These are phyloP conservation scores for Macaca fascicularis DNA, from an alignment of 2,113 vertebrate species.

Conservation along the genomic window T2T-MFA8v1.1 NC_088379.1:14032001-14032500, in stretches of 20 bases:
- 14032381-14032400: background rate
- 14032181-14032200: background rate
- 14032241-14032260: background rate
- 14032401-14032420: background rate
- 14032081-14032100: background rate
- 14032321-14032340: constrained; percentile 34
- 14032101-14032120: background rate
- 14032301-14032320: constrained; percentile 46
- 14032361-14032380: background rate
- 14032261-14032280: background rate
- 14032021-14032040: background rate
- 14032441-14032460: background rate
- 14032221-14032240: constrained; percentile 47
- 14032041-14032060: background rate
- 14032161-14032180: constrained; percentile 24
- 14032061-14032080: background rate
- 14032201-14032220: background rate
- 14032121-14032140: background rate
- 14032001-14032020: background rate
- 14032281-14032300: constrained; percentile 48
- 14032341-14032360: background rate
- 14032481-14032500: background rate
- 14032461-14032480: background rate
- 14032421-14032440: background rate
- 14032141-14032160: background rate